These are phyloP conservation scores for Micoletzkya japonica DNA, from an alignment of 2,888 invertebrate species.

Conservation along the genomic window DNA sequence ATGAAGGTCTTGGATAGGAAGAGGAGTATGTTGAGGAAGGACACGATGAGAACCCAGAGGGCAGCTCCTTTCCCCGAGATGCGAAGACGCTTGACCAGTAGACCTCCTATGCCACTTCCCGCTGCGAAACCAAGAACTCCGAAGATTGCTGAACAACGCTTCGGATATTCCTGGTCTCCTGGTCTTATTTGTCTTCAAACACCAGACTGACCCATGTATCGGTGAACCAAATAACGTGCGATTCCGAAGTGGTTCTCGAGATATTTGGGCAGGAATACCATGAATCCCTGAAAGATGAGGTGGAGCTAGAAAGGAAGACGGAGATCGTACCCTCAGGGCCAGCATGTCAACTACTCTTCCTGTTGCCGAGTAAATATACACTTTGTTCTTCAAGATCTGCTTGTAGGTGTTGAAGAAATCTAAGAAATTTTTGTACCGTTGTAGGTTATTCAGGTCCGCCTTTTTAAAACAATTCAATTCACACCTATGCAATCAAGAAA, in stretches of 20 bases:
- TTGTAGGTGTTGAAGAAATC: conserved; percentile 52
- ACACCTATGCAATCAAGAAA: neutral
- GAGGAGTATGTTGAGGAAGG: conserved; percentile 49
- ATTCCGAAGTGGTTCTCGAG: conserved; percentile 64
- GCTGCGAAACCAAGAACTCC: conserved; percentile 63
- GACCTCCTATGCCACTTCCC: conserved; percentile 54
- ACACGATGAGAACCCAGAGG: conserved; percentile 53
- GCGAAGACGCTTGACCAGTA: conserved; percentile 36
- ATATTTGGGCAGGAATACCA: conserved; percentile 64
- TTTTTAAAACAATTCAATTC: neutral
- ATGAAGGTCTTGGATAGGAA: conserved; percentile 57
- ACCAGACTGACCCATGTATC: conserved; percentile 56
- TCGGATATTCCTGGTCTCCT: too few relatives aligned
- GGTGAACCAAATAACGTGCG: conserved; percentile 60
- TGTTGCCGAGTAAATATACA: conserved; percentile 55
- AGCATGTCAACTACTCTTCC: conserved; percentile 62
- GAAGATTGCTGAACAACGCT: conserved; percentile 59
- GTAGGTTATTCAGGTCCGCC: neutral
- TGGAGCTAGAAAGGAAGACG: neutral
- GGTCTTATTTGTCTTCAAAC: neutral
- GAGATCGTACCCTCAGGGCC: conserved; percentile 51
- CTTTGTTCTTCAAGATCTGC: conserved; percentile 48
- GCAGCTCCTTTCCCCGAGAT: conserved; percentile 25
- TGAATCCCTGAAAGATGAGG: conserved; percentile 33
- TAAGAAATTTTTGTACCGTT: conserved; percentile 27